These are phyloP conservation scores for Euwallacea fornicatus DNA, from an alignment of 1,140 invertebrate genomes.

Conservation along the genomic window DNA sequence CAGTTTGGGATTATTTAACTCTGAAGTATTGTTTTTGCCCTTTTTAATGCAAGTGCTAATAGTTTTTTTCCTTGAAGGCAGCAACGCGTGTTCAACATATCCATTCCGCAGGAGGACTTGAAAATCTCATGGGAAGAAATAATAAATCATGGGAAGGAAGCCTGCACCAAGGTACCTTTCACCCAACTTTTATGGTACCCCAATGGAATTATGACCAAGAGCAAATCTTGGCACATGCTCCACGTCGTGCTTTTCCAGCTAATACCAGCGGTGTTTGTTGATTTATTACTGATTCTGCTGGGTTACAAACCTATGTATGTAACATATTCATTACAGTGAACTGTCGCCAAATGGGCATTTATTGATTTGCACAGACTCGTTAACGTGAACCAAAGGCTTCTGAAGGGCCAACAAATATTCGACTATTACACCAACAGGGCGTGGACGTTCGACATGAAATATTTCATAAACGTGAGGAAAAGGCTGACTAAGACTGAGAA, in stretches of 20 bases:
- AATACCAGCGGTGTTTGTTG: constrained; percentile 80
- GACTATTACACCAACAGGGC: constrained; percentile 56
- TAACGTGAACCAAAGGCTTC: constrained; percentile 72
- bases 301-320: constrained; percentile 83
- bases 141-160: constrained; percentile 75
- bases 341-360: not conserved
- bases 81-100: constrained; percentile 29
- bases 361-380: constrained; percentile 60
- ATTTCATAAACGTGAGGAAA: constrained; percentile 42
- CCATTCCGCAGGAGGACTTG: constrained; percentile 61
- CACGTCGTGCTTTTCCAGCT: constrained; percentile 81
- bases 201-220: constrained; percentile 83
- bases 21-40: not conserved
- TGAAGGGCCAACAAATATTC: constrained; percentile 56
- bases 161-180: constrained; percentile 70
- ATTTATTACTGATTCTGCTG: constrained; percentile 71
- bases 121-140: constrained; percentile 81
- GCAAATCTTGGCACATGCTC: constrained; percentile 71
- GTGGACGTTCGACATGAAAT: constrained; percentile 55
- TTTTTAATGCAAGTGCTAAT: not conserved
- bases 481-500: constrained; percentile 51
- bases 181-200: constrained; percentile 84
- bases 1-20: constrained; percentile 52
- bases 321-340: not conserved
- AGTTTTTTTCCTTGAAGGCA: constrained; percentile 9